Base-by-base conservation (phyloP, 53 echinoderm and acorn worm species). In the Luidia sarsii region DNA sequence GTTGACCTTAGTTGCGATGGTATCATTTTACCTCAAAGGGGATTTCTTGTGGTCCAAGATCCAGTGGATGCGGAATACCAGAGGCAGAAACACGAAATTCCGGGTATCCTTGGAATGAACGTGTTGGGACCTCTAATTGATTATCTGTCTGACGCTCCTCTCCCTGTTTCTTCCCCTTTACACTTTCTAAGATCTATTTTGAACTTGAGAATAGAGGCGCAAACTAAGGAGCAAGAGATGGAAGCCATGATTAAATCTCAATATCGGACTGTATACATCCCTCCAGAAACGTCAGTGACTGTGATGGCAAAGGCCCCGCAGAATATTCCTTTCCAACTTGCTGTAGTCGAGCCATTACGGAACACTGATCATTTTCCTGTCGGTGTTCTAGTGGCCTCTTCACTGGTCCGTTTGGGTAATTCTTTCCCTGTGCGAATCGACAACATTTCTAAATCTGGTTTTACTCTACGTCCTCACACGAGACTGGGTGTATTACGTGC, bases 71-170 rank as follows among this genome's bases (percentile, higher is more conserved):
- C 18, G 7, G 22, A 53, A 6, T 19, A 5, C 53, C 7, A 53
- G 18, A 16, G 18, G 18, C 9, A 53, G n/a, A 53, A 53, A 21
- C 7, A 19, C 7, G 18, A n/a, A 16, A 53, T 53, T 16, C 53
- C 65, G 24, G 65, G 65, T 18, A n/a, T 41, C 18, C 65, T 65
- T 65, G 65, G 65, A 16, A 65, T 65, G 65, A 65, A 65, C 39
- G 39, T 65, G 4, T 19, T 65, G 11, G 10, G 20, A 20, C 39
- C 65, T 37, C 27, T 65, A 1, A 32, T 65, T 21, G 41, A 0
- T 15, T 7, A 38, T 0, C 2, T 65, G 37, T 3, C 8, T 9
- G 39, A 39, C 0, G 36, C 9, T 21, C 11, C 13, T 34, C 35
- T 35, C 10, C 20, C 5, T 16, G 35, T 38, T 18, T 24, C 41